Conservation (phyloP, 2,888 invertebrate species). For the Drosophila anomelani region DNA sequence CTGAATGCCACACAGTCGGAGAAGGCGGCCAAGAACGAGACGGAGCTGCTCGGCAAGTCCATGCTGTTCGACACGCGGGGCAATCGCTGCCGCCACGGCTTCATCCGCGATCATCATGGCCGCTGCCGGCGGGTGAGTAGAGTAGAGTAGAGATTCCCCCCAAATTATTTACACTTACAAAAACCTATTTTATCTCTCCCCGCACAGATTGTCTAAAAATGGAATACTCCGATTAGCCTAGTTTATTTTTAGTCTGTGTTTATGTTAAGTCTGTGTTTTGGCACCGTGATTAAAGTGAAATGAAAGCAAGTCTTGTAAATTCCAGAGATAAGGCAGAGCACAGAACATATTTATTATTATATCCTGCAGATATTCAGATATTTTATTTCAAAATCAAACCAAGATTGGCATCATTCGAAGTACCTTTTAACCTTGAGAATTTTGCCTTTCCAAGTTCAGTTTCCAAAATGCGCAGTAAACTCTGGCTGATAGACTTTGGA, state of each 20-base stretch:
- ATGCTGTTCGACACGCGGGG: constrained; percentile 64
- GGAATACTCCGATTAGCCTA: constrained; percentile 3
- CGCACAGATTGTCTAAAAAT: constrained; percentile 51
- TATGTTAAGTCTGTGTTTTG: constrained; percentile 9
- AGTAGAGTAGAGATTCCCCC: constrained; percentile 18
- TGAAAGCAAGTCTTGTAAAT: not conserved
- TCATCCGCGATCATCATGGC: constrained; percentile 67
- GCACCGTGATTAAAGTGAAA: constrained; percentile 14
- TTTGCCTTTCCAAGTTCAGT: not conserved
- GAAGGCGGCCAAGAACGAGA: constrained; percentile 10
- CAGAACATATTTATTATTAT: not conserved
- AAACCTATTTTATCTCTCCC: not conserved
- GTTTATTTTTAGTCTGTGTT: constrained; percentile 27
- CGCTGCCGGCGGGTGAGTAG: constrained; percentile 69
- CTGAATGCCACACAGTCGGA: constrained; percentile 37
- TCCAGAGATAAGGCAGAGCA: not conserved
- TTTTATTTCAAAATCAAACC: not conserved
- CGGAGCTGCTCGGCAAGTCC: constrained; percentile 48
- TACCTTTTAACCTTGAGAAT: not conserved
- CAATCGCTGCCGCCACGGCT: constrained; percentile 52
- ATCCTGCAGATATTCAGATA: not conserved
- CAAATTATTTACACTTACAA: not conserved
- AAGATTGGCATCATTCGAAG: not conserved
- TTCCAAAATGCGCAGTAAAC: not conserved
- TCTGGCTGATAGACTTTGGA: not conserved